phyloP scores from a whole-genome alignment of 2,888 invertebrate genomes.

The Dichetophora obliterata region DNA sequence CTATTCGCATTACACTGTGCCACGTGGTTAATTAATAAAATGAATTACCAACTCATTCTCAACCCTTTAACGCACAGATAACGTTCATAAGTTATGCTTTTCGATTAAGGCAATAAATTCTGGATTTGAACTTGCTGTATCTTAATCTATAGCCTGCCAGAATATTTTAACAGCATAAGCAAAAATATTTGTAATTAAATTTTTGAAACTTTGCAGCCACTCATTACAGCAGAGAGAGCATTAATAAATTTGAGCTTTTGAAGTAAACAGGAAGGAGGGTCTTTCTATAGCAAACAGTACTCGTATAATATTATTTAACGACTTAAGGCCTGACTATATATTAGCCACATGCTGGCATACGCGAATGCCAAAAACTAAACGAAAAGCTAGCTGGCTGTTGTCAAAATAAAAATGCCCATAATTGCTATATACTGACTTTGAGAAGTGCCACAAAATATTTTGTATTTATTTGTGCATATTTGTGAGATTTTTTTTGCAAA shows the following conservation, averaged over 20 bases:
- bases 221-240: neutral
- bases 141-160: neutral
- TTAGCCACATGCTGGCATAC: too few species aligned
- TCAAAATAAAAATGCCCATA: too few species aligned
- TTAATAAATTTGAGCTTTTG: neutral
- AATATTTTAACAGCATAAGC: conserved; percentile 6
- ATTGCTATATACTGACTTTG: too few species aligned
- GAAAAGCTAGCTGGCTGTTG: too few species aligned
- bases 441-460: too few species aligned
- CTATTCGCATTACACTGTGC: neutral
- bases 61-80: neutral
- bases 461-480: too few species aligned
- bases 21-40: conserved; percentile 24
- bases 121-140: neutral
- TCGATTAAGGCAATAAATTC: conserved; percentile 12
- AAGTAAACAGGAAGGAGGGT: too few species aligned
- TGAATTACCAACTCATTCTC: conserved; percentile 6
- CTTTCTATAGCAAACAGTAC: too few species aligned
- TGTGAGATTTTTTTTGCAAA: too few species aligned
- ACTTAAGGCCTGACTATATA: too few species aligned
- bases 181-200: conserved; percentile 23
- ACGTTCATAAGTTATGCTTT: conserved; percentile 22
- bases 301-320: too few species aligned
- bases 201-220: conserved; percentile 19
- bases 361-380: too few species aligned